A percentile compares a stretch with the other conserved stretches of the same genome.
These are phyloP conservation scores for Chaetops frenatus DNA, from an alignment of 2,113 vertebrate genomes.

Conservation along the genomic window DNA sequence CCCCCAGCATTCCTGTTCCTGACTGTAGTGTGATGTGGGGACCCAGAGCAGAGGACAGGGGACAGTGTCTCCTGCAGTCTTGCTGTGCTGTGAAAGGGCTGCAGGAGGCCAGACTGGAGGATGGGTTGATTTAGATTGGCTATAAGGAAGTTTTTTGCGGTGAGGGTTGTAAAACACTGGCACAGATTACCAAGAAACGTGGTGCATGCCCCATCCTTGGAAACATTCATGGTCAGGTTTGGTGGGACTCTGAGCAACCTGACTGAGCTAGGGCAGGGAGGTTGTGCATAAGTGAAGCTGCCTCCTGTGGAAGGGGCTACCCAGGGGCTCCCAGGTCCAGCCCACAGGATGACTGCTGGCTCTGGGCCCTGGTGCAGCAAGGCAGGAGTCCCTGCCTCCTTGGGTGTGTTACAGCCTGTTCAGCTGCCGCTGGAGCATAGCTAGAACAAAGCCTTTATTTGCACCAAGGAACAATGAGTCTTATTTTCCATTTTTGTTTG, in stretches of 20 bases:
- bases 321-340: neutral
- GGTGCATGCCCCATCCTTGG: neutral
- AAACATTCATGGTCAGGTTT: neutral
- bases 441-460: neutral
- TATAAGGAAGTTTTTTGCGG: neutral
- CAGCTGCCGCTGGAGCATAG: neutral
- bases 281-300: rapidly evolving
- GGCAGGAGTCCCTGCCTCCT: neutral
- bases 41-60: neutral
- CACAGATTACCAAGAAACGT: neutral
- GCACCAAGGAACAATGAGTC: neutral
- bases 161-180: neutral
- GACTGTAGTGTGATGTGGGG: neutral
- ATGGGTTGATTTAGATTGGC: neutral
- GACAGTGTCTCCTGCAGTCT: neutral
- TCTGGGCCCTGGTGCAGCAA: neutral
- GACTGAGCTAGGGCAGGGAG: neutral
- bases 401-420: neutral
- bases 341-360: neutral
- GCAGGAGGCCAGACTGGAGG: neutral
- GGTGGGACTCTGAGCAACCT: neutral
- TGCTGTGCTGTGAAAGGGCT: neutral
- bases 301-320: neutral
- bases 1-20: neutral
- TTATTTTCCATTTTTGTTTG: neutral